Evolutionary conservation across 1,140 invertebrate genomes (phyloP), one percentile per base, ranked within the genome.

Genomic region (Drosophila eugracilis): DNA sequence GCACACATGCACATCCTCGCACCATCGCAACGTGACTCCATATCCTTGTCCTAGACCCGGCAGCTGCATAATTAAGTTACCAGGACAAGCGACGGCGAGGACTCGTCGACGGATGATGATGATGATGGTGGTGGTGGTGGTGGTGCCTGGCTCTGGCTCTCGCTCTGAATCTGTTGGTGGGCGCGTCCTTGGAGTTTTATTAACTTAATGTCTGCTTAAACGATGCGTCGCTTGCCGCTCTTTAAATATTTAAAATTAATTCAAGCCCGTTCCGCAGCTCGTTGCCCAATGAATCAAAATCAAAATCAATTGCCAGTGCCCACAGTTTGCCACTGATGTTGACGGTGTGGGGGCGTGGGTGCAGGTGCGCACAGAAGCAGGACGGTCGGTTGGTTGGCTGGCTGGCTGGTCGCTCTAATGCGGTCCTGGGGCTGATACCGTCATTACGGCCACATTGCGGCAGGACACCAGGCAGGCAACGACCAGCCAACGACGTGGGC

Each of bases 191-290:
- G 66, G 81, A 79, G 80, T 69, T 85, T 65, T 85, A 85, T 85
- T 85, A 85, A 86, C 45, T 86, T 79, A 85, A 84, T 84, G 75
- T 62, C 80, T 72, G 75, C 57, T 84, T 84, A 85, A 85, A 75
- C 72, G 81, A 55, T 75, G 65, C 76, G 62, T 62, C 54, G 55
- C 52, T 57, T 48, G 65, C 36, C 39, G n/a, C 71, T 60, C 57
- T 70, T 85, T 86, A 76, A 85, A 80, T 85, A 85, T 85, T 85
- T 76, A 85, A 85, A 76, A 80, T 85, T 60, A 59, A 80, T 85
- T 85, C 75, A 67, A 79, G 32, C 42, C 62, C 28, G 24, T 24
- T 48, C 1, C 12, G 7, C 10, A 4, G 12, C 5, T 2, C 19
- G 15, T 28, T 7, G 24, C 32, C 15, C 58, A 73, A 84, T 79